These are phyloP conservation scores for Sebastes diploproa DNA, from an alignment of 2,797 vertebrate species.

Conservation along the genomic window DNA sequence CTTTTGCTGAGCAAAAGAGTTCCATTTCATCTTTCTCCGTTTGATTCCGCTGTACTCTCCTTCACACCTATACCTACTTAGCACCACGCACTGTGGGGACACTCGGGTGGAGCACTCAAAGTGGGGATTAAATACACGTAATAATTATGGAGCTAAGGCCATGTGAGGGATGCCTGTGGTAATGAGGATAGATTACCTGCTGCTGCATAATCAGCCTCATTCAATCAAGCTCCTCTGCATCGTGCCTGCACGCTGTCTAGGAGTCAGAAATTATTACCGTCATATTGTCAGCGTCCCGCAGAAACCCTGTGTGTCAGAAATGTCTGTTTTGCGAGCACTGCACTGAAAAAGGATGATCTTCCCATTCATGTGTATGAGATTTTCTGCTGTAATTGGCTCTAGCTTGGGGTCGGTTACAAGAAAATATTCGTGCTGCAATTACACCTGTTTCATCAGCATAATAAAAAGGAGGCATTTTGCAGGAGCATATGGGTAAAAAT, in stretches of 20 bases:
- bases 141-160: slow-evolving; percentile 57
- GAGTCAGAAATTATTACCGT: slow-evolving; percentile 57
- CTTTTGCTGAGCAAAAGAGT: slow-evolving; percentile 12
- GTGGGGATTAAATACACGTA: slow-evolving; percentile 60
- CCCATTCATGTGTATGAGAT: background rate
- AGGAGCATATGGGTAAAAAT: background rate
- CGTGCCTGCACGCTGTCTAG: slow-evolving; percentile 25
- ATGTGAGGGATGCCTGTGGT: slow-evolving; percentile 56
- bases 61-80: slow-evolving; percentile 28
- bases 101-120: slow-evolving; percentile 49
- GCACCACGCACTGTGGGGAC: slow-evolving; percentile 9
- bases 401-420: background rate
- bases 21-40: slow-evolving; percentile 13
- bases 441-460: background rate
- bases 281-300: slow-evolving; percentile 27
- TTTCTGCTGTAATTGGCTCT: background rate
- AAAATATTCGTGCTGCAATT: background rate
- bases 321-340: slow-evolving; percentile 3
- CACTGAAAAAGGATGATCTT: background rate
- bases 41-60: background rate
- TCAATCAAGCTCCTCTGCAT: slow-evolving; percentile 46
- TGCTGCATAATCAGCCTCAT: slow-evolving; percentile 62
- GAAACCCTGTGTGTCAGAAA: slow-evolving; percentile 18
- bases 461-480: background rate
- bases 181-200: slow-evolving; percentile 71